Evolutionary conservation across 2,888 invertebrate genomes (phyloP), one percentile per base, ranked within the genome.

Genomic region (Zeuzera pyrina): DNA sequence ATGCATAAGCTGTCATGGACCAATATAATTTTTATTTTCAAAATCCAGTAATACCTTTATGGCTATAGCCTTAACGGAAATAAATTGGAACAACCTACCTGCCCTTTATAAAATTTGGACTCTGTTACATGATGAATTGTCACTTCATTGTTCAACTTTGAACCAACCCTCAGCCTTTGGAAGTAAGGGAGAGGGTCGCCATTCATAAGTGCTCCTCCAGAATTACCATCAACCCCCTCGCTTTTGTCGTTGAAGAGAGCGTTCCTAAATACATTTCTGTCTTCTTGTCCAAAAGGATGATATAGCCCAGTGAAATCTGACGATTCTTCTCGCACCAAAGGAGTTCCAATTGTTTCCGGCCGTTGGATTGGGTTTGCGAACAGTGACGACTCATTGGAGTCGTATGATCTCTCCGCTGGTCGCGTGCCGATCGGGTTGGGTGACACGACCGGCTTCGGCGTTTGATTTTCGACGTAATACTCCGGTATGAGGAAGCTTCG

Each of bases 81-180:
- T n/a, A n/a, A n/a, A n/a, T n/a, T n/a, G 2, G 19, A 7, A 29
- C 23, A 35, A 53, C 70, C 30, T 16, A 77, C 81, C 72, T 72
- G 73, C 21, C 66, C 66, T 7, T 74, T 78, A 31, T 78, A 81
- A 36, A 78, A 79, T 41, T 81, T 83, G 6, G 81, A 81, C 21
- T 83, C 83, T 0, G 76, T 72, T 0, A 83, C 83, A 30, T 76
- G 81, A 24, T 83, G 83, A 32, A 83, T 79, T 0, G 83, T 77
- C 0, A 83, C 81, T 31, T 83, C 83, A 12, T 60, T 81, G 22
- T 83, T 83, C 16, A 83, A 23, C 45, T 79, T 73, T 0, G 81
- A 72, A 0, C 83, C 83, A 0, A 77, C 83, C 2, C 83, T 40
- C 22, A 83, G 30, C 24, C 81, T 36, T 15, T 83, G 83, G 32